Conservation (phyloP, 2,113 vertebrate species). For the Arothron firmamentum region DNA sequence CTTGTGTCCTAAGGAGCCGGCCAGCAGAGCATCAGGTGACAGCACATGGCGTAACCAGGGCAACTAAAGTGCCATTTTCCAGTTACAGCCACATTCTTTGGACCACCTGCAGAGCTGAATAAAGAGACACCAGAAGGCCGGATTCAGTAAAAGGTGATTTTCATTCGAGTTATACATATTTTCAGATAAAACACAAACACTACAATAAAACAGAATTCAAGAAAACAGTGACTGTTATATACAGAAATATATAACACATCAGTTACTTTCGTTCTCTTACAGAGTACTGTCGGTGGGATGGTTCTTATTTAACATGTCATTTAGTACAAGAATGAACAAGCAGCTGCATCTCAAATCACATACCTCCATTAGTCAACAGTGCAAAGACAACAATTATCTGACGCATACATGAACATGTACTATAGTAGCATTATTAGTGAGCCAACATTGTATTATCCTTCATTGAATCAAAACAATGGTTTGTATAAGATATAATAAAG, state of each 20-base stretch:
- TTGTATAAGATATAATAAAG: constrained; percentile 3
- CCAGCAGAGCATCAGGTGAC: constrained; percentile 47
- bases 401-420: too few species aligned
- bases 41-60: constrained; percentile 7
- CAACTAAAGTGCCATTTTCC: neutral
- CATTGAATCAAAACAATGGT: too few species aligned
- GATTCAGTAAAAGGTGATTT: constrained; percentile 62
- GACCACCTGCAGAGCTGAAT: constrained; percentile 11
- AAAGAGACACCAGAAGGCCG: constrained; percentile 45
- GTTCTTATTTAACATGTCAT: constrained; percentile 34
- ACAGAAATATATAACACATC: constrained; percentile 73
- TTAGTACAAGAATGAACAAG: constrained; percentile 43
- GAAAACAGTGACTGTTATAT: constrained; percentile 84
- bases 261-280: constrained; percentile 58
- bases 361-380: too few species aligned
- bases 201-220: constrained; percentile 82
- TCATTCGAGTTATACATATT: constrained; percentile 84
- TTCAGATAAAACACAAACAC: constrained; percentile 86
- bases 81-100: neutral
- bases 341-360: neutral
- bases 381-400: too few species aligned
- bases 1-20: constrained; percentile 49
- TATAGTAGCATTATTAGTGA: too few species aligned
- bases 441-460: too few species aligned
- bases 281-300: constrained; percentile 51